These are phyloP conservation scores for silkworm (Bombyx mori) DNA, from an alignment of 1,140 invertebrate species.

Conservation along the genomic window ASM3026992v2 NC_085128.1:6495501-6496000, in stretches of 20 bases:
- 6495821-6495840: conserved; percentile 22
- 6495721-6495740: conserved; percentile 29
- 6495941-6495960: too few relatives aligned
- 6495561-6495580: too few relatives aligned
- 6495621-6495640: not conserved
- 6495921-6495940: conserved; percentile 28
- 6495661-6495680: conserved; percentile 8
- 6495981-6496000: too few relatives aligned
- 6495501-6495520: conserved; percentile 29
- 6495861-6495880: conserved; percentile 31
- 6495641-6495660: conserved; percentile 1
- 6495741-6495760: conserved; percentile 56
- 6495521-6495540: conserved; percentile 57
- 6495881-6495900: conserved; percentile 24
- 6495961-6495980: too few relatives aligned
- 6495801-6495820: conserved; percentile 26
- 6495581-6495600: too few relatives aligned
- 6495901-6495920: conserved; percentile 38
- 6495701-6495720: conserved; percentile 37
- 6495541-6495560: conserved; percentile 18
- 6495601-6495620: too few relatives aligned
- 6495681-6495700: conserved; percentile 37
- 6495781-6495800: conserved; percentile 32
- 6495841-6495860: conserved; percentile 35
- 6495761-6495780: conserved; percentile 48